Evolutionary conservation across 2,888 invertebrate genomes (phyloP), one percentile per base, ranked within the genome.

Genomic region (Hypomecis punctinalis): DNA sequence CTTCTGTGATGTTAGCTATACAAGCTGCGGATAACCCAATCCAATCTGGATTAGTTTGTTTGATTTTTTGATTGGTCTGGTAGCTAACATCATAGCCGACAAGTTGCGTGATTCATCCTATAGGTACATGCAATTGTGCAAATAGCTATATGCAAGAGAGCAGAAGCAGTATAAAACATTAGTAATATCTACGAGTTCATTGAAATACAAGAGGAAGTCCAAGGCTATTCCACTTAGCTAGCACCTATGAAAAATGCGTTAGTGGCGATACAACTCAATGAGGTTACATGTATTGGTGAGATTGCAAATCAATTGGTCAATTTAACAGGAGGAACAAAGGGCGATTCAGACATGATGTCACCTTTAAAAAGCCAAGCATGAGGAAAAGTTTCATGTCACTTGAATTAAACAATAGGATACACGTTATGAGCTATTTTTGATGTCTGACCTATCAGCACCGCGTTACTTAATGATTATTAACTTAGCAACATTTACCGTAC

Each of bases 291-390:
- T 45, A 69, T 68, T 67, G 67, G 43, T 55, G 52, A 48, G 48
- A 73, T 59, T 35, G 48, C 63, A 62, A 62, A 72, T 67, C 71
- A 72, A 74, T 72, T 67, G 55, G 57, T 72, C 62, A 69, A 73
- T 71, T 72, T 47, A 66, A 10, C 36, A 9, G 36, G 23, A 46
- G 40, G 62, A 70, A 70, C 69, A 63, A 71, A 63, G 61, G 56
- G 46, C 47, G 59, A 58, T 48, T 51, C 48, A 45, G 37, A 61
- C 43, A 52, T 72, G 66, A 74, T 69, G 68, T 62, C 72, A 76
- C 69, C 64, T 63, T 64, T 67, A 59, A 67, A n/a, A 70, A 69
- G 68, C 53, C 55, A 61, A 23, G 35, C 11, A 37, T 6, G 39
- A 56, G 57, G 63, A 66, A 66, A 64, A 45, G 58, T 7, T 51